A percentile compares a stretch with the other conserved stretches of the same genome.
phyloP scores from a whole-genome alignment of 2,113 vertebrate species.

The Petrocephalus microphthalmus region DNA sequence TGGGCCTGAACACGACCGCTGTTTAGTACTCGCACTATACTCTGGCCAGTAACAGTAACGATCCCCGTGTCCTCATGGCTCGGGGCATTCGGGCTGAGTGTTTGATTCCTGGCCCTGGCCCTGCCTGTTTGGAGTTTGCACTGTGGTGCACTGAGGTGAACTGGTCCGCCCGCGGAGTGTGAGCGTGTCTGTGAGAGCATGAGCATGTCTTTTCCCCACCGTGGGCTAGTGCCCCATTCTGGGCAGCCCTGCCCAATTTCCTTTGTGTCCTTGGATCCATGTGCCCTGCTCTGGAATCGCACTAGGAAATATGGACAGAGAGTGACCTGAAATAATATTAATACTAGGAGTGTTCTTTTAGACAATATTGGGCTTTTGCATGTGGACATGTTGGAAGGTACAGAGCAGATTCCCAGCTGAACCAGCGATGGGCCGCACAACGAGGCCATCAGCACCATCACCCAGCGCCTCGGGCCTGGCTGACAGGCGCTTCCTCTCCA shows the following conservation, averaged over 20 bases:
- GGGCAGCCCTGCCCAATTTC: not conserved
- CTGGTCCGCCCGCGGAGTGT: not conserved
- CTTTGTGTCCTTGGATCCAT: not conserved
- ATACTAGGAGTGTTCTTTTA: not conserved
- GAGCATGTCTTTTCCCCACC: not conserved
- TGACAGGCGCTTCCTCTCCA: not conserved
- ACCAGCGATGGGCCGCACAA: not conserved
- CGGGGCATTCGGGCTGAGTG: not conserved
- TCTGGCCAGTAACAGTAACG: not conserved
- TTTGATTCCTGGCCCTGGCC: not conserved
- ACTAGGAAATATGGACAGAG: not conserved
- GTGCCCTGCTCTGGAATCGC: not conserved
- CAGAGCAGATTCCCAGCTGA: not conserved
- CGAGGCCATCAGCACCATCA: not conserved
- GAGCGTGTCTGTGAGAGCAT: not conserved
- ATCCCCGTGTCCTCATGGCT: not conserved
- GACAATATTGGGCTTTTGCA: not conserved
- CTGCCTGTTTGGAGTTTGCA: not conserved
- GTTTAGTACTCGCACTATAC: not conserved
- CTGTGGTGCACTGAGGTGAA: not conserved
- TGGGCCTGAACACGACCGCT: not conserved
- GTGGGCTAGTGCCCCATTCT: not conserved
- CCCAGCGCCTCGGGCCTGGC: not conserved
- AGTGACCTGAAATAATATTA: not conserved
- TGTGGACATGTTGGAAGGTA: not conserved